Conservation (phyloP, 2,888 invertebrate species). For the Diogma glabrata region DNA sequence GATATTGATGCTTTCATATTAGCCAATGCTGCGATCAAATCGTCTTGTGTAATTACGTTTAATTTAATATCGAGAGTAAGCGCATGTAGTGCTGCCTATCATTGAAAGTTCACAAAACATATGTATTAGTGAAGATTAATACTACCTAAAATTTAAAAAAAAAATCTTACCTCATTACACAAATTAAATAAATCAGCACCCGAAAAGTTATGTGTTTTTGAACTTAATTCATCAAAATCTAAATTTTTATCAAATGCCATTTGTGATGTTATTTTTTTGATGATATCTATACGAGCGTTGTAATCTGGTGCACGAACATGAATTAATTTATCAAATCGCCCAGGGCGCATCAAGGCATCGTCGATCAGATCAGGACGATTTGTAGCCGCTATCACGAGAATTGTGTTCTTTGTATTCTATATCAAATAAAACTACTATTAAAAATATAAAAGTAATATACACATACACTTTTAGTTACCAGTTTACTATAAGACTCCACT, state of each 20-base stretch:
- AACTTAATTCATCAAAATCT: constrained; percentile 35
- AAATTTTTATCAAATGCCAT: constrained; percentile 38
- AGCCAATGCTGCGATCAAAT: too few relatives aligned
- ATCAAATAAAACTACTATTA: too few relatives aligned
- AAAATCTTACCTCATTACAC: constrained; percentile 40
- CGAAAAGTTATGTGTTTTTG: constrained; percentile 41
- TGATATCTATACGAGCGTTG: constrained; percentile 38
- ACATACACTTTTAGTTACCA: too few relatives aligned
- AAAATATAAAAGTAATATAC: too few relatives aligned
- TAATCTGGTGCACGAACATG: constrained; percentile 47
- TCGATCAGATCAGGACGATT: constrained; percentile 53
- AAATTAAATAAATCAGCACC: constrained; percentile 52
- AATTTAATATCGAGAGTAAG: constrained; percentile 26
- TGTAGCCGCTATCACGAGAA: constrained; percentile 51
- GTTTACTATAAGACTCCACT: constrained; percentile 8
- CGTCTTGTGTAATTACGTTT: too few relatives aligned
- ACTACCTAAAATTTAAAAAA: constrained; percentile 19
- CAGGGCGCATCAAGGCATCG: constrained; percentile 48
- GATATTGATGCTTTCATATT: too few relatives aligned
- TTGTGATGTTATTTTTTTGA: constrained; percentile 35
- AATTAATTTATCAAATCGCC: constrained; percentile 48
- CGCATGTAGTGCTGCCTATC: constrained; percentile 47
- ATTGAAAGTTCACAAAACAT: too few relatives aligned
- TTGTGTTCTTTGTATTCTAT: constrained; percentile 21
- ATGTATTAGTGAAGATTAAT: too few relatives aligned